These are phyloP conservation scores for Cyclopterus lumpus DNA, from an alignment of 2,797 vertebrate species.

Conservation along the genomic window DNA sequence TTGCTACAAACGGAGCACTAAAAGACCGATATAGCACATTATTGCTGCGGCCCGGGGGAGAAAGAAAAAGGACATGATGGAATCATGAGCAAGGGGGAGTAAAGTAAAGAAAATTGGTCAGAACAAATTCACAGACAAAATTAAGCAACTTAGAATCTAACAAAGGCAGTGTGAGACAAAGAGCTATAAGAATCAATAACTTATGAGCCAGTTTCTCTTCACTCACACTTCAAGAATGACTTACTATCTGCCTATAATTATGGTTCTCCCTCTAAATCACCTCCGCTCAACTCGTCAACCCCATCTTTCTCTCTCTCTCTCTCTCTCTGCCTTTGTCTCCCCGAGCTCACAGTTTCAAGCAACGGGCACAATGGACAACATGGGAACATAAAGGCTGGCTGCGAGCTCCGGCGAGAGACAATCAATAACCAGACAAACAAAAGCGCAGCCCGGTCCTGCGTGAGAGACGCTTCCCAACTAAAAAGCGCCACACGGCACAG, in stretches of 20 bases:
- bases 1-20: constrained; percentile 32
- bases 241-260: constrained; percentile 32
- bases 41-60: constrained; percentile 41
- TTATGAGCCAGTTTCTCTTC: constrained; percentile 32
- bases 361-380: constrained; percentile 52
- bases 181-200: constrained; percentile 47
- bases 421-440: constrained; percentile 70
- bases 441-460: constrained; percentile 36
- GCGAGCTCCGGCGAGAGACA: constrained; percentile 48
- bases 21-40: constrained; percentile 69
- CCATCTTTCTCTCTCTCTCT: constrained; percentile 24
- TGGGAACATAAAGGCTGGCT: constrained; percentile 41
- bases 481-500: constrained; percentile 32
- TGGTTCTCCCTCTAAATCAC: constrained; percentile 11
- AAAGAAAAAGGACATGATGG: constrained; percentile 17
- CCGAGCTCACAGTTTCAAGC: constrained; percentile 30
- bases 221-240: constrained; percentile 9
- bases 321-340: constrained; percentile 33
- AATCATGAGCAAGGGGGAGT: constrained; percentile 8
- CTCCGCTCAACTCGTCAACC: background rate
- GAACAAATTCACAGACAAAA: constrained; percentile 45
- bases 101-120: background rate
- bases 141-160: constrained; percentile 30
- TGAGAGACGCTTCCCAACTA: constrained; percentile 32
- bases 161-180: constrained; percentile 23